A percentile compares a stretch with the other conserved stretches of the same genome.
Evolutionary conservation across 1,140 invertebrate species (phyloP).

Genomic region (Drosophila rhopaloa): DNA sequence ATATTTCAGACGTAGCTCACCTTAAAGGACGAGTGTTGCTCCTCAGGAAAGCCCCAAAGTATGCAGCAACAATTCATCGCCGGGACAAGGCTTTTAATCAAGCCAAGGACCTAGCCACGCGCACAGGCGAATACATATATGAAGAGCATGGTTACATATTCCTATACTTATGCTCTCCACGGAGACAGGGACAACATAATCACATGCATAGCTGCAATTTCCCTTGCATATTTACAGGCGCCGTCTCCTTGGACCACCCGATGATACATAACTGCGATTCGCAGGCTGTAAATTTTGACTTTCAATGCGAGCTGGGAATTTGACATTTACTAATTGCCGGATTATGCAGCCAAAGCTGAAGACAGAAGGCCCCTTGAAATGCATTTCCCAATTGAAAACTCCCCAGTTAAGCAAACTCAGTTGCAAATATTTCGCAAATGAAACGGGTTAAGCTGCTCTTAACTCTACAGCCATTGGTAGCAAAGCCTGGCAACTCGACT

Average conservation of each 20-base stretch:
- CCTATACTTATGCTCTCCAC: slow-evolving; percentile 16
- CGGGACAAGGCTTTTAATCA: slow-evolving; percentile 45
- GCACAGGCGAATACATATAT: not conserved
- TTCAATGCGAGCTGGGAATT: slow-evolving; percentile 59
- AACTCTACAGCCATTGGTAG: not conserved
- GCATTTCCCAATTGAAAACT: slow-evolving; percentile 20
- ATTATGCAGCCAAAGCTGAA: slow-evolving; percentile 33
- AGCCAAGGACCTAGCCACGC: slow-evolving; percentile 29
- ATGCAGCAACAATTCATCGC: slow-evolving; percentile 47
- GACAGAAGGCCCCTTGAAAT: not conserved
- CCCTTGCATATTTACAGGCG: slow-evolving; percentile 59
- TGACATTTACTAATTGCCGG: slow-evolving; percentile 56
- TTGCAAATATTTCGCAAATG: slow-evolving; percentile 12
- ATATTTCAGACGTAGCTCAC: not conserved
- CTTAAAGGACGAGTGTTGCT: slow-evolving; percentile 7
- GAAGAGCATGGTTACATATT: slow-evolving; percentile 2
- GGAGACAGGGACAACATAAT: slow-evolving; percentile 51
- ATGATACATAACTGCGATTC: slow-evolving; percentile 46
- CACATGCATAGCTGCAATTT: slow-evolving; percentile 60
- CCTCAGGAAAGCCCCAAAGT: slow-evolving; percentile 13
- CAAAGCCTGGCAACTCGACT: slow-evolving; percentile 2
- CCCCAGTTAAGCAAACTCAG: not conserved
- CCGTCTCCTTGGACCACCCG: slow-evolving; percentile 29
- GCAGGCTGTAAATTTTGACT: slow-evolving; percentile 66
- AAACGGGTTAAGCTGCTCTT: slow-evolving; percentile 43